Conservation (phyloP, 37 sponge, comb jelly and placozoan genomes). For the Haliclona indistincta region DNA sequence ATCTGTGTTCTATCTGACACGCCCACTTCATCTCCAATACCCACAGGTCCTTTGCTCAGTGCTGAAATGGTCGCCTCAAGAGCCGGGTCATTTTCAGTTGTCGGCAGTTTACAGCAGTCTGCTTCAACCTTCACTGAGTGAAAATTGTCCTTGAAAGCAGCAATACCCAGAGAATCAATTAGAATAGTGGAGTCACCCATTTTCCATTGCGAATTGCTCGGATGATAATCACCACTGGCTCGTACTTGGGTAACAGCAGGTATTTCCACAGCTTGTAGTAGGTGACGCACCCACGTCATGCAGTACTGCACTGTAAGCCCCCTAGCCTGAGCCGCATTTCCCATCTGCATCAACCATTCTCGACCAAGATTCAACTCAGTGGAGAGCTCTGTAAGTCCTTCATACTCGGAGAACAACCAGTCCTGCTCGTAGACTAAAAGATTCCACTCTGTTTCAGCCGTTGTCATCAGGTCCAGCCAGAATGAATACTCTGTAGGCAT, state of each 20-base stretch:
- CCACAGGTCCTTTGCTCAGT: constrained; percentile 70
- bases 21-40: constrained; percentile 55
- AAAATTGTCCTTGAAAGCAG: constrained; percentile 74
- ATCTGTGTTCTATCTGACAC: constrained; percentile 50
- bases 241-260: constrained; percentile 74
- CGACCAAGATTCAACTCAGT: constrained; percentile 34
- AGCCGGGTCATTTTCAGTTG: constrained; percentile 46
- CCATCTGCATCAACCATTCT: constrained; percentile 73
- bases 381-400: constrained; percentile 6
- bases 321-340: constrained; percentile 60
- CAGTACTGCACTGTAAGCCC: constrained; percentile 81
- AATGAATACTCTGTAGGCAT: constrained; percentile 49
- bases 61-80: constrained; percentile 67
- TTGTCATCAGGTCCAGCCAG: constrained; percentile 70
- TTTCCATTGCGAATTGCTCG: constrained; percentile 77
- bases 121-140: constrained; percentile 15
- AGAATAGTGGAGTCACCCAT: constrained; percentile 77
- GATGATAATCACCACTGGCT: constrained; percentile 71
- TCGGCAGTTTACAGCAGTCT: constrained; percentile 13
- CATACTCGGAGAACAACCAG: constrained; percentile 59
- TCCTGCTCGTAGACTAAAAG: constrained; percentile 82
- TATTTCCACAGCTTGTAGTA: constrained; percentile 53
- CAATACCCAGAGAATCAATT: constrained; percentile 62
- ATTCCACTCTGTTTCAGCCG: constrained; percentile 46
- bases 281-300: constrained; percentile 76